These are phyloP conservation scores for Cyphomyrus plagiostoma DNA, from an alignment of 2,113 vertebrate genomes.

Conservation along the genomic window DNA sequence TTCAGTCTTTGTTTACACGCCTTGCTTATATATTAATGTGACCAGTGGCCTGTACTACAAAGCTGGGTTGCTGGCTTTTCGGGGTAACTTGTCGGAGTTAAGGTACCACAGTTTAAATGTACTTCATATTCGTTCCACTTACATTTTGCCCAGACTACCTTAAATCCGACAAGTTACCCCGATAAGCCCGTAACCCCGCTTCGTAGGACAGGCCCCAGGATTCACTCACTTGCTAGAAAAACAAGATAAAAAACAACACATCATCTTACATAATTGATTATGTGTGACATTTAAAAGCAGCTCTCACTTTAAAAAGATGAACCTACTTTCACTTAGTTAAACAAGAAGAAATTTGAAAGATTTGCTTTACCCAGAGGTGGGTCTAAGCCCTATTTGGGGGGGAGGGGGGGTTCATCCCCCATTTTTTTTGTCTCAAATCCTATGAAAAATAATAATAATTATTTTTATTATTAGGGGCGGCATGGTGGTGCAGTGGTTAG, in stretches of 20 bases:
- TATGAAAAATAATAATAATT: not conserved
- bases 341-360: not conserved
- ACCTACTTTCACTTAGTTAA: not conserved
- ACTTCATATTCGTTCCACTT: too few species aligned
- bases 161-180: too few species aligned
- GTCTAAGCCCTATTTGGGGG: not conserved
- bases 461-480: too few species aligned
- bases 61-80: too few species aligned
- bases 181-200: too few species aligned
- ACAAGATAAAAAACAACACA: not conserved
- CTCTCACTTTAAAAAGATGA: not conserved
- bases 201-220: not conserved
- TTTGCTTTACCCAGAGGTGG: not conserved
- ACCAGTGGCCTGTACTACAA: too few species aligned
- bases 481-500: too few species aligned
- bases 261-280: not conserved
- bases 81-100: too few species aligned
- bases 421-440: not conserved
- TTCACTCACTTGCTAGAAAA: not conserved
- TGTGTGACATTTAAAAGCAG: not conserved
- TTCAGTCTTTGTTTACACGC: not conserved
- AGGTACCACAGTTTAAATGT: too few species aligned
- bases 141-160: too few species aligned
- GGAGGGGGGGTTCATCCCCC: not conserved
- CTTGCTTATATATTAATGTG: slow-evolving; percentile 44